Evolutionary conservation across 2,888 invertebrate species (phyloP).

Genomic region (Yponomeuta sedellus): DNA sequence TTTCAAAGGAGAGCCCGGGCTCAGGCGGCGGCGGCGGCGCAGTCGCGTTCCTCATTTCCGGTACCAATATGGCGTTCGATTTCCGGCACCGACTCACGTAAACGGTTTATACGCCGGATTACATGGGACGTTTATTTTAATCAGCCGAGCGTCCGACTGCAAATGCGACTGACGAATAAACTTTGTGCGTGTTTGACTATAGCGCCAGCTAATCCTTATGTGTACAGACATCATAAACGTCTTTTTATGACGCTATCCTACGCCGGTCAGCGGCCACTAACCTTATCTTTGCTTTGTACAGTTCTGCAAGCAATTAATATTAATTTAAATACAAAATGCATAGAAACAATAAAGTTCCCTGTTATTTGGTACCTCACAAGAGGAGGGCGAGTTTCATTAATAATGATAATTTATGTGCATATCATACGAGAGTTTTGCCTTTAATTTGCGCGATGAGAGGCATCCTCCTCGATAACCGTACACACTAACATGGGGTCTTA

Average conservation of each 20-base stretch:
- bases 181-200: not conserved
- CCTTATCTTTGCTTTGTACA: not conserved
- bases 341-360: not conserved
- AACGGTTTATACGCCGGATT: constrained; percentile 58
- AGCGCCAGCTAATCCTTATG: not conserved
- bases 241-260: not conserved
- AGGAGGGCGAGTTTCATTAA: not conserved
- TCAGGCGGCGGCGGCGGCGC: constrained; percentile 1
- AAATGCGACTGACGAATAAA: constrained; percentile 10
- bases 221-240: not conserved
- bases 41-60: constrained; percentile 52
- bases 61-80: constrained; percentile 71
- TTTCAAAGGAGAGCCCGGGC: not conserved
- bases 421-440: not conserved
- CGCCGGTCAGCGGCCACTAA: not conserved
- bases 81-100: constrained; percentile 59
- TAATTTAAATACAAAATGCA: not conserved
- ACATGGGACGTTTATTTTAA: constrained; percentile 62
- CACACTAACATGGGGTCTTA: not conserved
- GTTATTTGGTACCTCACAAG: not conserved
- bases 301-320: not conserved
- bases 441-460: not conserved
- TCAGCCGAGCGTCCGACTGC: constrained; percentile 34
- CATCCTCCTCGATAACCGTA: not conserved
- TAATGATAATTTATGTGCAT: not conserved